Base-by-base conservation (phyloP, 2,888 invertebrate species). In the Coecobrya sp. region DNA sequence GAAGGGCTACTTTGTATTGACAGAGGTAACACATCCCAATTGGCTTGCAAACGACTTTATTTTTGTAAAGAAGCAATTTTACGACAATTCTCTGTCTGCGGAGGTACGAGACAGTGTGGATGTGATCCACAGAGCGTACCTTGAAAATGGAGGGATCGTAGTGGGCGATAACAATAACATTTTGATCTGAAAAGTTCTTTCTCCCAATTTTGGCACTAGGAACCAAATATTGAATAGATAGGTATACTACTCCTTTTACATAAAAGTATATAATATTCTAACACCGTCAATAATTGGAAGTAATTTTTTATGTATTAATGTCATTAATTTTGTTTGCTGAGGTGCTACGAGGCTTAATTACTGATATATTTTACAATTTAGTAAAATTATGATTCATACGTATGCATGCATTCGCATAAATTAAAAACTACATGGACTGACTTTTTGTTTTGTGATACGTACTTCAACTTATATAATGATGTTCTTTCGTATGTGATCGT, bases 31-130 rank as follows among this genome's bases (percentile, higher is more conserved):
- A 10, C 95, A 96, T 93, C 94, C 95, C 0, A 95, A 96, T 70
- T 95, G 96, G 95, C 95, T 96, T n/a, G 96, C 96, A 0, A 96
- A 96, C 94, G 96, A 96, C 94, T 95, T 96, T 89, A 96, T 96
- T 93, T 96, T 96, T 94, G 95, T 95, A 16, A 96, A 96, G 92
- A 95, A 95, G 55, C 92, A 89, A 11, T 94, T 94, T 82, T 92
- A 86, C 16, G 79, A 88, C 11, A 30, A 45, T 5, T n/a, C 55
- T 2, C 19, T 89, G 27, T 85, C 79, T 0, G 22, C 2, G 4
- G 87, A 85, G 4, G 92, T 88, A 0, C 70, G 36, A 36, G 84
- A 87, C 8, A 25, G 5, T 0, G 52, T 92, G 13, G 87, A 88
- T n/a, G 42, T 11, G 8, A 76, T 92, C 27, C 82, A 84, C 25